Evolutionary conservation across 2,888 invertebrate genomes (phyloP).

Genomic region (Agonopterix subpropinquella): DNA sequence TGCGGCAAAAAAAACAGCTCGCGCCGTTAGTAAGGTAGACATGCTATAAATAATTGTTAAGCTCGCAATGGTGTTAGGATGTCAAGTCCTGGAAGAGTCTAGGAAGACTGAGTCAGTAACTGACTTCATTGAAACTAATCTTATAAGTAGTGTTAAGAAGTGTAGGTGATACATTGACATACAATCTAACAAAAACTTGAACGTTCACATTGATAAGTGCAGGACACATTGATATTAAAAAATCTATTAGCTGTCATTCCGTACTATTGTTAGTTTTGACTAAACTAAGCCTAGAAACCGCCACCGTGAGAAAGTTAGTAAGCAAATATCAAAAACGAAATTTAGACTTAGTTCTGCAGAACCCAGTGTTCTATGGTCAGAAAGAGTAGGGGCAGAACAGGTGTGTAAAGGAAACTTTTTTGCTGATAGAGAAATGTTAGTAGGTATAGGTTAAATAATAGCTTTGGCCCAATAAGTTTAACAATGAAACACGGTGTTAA

Average conservation of each 20-base stretch:
- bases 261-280: slow-evolving; percentile 58
- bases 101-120: slow-evolving; percentile 51
- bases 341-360: slow-evolving; percentile 74
- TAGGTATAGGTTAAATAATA: no score
- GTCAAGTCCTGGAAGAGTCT: slow-evolving; percentile 63
- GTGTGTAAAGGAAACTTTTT: slow-evolving; percentile 48
- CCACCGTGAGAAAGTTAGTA: slow-evolving; percentile 66
- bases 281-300: slow-evolving; percentile 70
- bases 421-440: no score
- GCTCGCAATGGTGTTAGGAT: slow-evolving; percentile 72
- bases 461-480: no score
- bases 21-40: slow-evolving; percentile 70
- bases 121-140: slow-evolving; percentile 27
- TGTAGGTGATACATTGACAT: slow-evolving; percentile 72
- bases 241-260: slow-evolving; percentile 67
- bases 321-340: slow-evolving; percentile 77
- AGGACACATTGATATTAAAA: slow-evolving; percentile 57
- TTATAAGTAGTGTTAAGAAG: slow-evolving; percentile 47
- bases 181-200: slow-evolving; percentile 68
- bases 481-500: no score
- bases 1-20: slow-evolving; percentile 70
- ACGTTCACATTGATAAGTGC: slow-evolving; percentile 65
- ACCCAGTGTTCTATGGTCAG: slow-evolving; percentile 38
- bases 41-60: slow-evolving; percentile 72
- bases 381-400: slow-evolving; percentile 58